Conservation (phyloP, 2,113 vertebrate genomes). For the Mixornis gularis region DNA sequence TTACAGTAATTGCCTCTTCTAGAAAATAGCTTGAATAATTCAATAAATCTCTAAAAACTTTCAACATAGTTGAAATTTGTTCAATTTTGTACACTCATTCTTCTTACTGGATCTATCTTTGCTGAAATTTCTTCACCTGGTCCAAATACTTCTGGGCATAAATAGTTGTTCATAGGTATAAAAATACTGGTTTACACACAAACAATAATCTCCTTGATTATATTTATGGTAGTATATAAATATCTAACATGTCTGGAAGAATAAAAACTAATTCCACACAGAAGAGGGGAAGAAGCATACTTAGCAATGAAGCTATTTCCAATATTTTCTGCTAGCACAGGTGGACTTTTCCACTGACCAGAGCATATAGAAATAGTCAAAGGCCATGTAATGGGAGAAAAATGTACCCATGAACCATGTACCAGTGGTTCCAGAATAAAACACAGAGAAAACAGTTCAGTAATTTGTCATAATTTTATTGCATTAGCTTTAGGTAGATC, state of each 20-base stretch:
- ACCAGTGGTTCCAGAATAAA: not conserved
- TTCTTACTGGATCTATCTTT: not conserved
- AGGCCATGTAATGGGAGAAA: not conserved
- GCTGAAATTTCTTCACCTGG: not conserved
- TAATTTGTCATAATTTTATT: not conserved
- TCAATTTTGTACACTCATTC: not conserved
- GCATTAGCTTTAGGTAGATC: not conserved
- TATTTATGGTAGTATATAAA: not conserved
- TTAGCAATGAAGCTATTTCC: not conserved
- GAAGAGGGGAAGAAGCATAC: not conserved
- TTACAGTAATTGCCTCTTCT: not conserved
- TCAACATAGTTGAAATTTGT: not conserved
- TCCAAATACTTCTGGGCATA: not conserved
- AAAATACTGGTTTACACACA: not conserved
- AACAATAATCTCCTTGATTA: not conserved
- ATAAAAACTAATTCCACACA: not conserved
- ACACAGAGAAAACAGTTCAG: not conserved
- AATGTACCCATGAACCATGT: not conserved
- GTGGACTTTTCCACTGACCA: not conserved
- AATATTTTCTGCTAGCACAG: not conserved
- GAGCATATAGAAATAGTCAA: not conserved
- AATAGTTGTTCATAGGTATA: not conserved
- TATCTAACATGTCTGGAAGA: not conserved
- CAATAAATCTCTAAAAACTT: not conserved
- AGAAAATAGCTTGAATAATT: not conserved